Base-by-base conservation (phyloP, 2,888 invertebrate species). In the Alloplasta piceator region DNA sequence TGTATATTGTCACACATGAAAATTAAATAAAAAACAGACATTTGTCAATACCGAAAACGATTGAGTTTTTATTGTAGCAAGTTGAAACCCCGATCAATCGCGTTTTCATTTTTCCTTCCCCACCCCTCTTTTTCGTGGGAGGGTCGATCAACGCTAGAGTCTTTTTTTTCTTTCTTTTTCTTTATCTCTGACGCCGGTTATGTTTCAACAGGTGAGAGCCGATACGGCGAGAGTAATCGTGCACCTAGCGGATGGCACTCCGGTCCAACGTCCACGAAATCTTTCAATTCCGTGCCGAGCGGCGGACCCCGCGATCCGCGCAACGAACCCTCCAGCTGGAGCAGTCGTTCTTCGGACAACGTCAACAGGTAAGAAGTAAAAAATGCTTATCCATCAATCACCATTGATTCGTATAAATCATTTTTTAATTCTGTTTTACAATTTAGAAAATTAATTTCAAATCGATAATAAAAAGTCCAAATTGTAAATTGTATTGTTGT, bases 181-280 rank as follows among this genome's bases (percentile, higher is more conserved):
- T 58, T 16, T 61, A 56, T 70, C 66, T 50, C 56, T 73, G 56
- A 43, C 67, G 43, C 70, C 67, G 63, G 66, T 63, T 76, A 64
- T 77, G 75, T 85, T 80, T 82, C 76, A 82, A 63, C 64, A 92
- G 92, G 92, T 80, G 91, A 91, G 72, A 89, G 89, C 83, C 92
- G 92, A 78, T 92, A 91, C 76, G 88, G 90, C 60, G 92, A 92
- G 56, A 90, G 90, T 82, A 91, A 88, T 84, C 87, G 92, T 82
- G 89, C 89, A 58, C 86, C 91, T 9, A 89, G 90, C 64, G 89
- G 91, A 80, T 92, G 92, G 92, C 92, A 91, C 72, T 90, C 91
- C 1, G 91, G 91, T 74, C 91, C 91, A 39, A 90, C 89, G 9
- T 90, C 92, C 1, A 86, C 90, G 4, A 91, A 91, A 84, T 90